Evolutionary conservation across 2,113 vertebrate genomes (phyloP).

Genomic region (Lutjanus erythropterus): DNA sequence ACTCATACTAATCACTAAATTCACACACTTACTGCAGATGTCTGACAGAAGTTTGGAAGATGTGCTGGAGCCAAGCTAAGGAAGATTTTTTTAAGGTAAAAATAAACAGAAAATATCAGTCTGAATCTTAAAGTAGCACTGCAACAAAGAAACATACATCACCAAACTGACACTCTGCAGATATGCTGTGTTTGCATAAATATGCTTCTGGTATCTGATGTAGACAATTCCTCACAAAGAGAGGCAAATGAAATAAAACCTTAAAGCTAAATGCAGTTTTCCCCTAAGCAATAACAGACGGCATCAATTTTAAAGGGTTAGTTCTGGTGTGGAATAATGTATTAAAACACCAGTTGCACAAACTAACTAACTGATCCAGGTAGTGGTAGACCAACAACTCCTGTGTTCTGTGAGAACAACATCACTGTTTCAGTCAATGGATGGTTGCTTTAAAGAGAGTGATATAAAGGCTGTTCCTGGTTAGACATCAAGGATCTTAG

Average conservation of each 20-base stretch:
- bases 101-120: slow-evolving; percentile 31
- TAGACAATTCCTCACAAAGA: background rate
- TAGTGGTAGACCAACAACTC: too few relatives aligned
- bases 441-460: too few relatives aligned
- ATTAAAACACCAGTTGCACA: too few relatives aligned
- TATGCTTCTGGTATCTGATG: background rate
- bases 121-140: slow-evolving; percentile 10
- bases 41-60: slow-evolving; percentile 41
- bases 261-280: background rate
- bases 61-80: background rate
- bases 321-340: too few relatives aligned
- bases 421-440: too few relatives aligned
- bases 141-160: slow-evolving; percentile 2
- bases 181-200: slow-evolving; percentile 24
- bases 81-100: background rate
- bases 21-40: slow-evolving; percentile 32
- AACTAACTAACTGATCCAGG: too few relatives aligned
- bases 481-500: too few relatives aligned
- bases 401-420: too few relatives aligned
- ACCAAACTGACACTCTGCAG: background rate
- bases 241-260: too few relatives aligned
- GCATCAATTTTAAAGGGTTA: too few relatives aligned
- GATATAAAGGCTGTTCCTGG: too few relatives aligned
- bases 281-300: background rate
- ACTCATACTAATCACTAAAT: slow-evolving; percentile 41